Base-by-base conservation (phyloP, 2,797 vertebrate species). In the Myripristis murdjan region DNA sequence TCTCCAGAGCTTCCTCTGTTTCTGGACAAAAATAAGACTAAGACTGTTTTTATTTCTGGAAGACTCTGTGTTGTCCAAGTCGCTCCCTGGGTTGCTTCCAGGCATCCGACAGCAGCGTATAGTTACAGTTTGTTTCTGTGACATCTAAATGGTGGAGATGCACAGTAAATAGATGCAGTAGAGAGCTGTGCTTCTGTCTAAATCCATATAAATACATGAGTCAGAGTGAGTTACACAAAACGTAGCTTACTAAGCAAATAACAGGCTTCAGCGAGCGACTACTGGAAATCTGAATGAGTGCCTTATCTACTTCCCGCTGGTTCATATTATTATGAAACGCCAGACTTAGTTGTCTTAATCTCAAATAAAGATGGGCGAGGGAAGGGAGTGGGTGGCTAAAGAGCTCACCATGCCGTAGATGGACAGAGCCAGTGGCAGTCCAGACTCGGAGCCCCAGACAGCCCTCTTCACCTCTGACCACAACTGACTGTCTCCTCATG, bases 341-440 rank as follows among this genome's bases (percentile, higher is more conserved):
- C 77, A 85, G 85, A 84, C 84, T 51, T 48, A 48, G 77, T 77
- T 82, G 76, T 90, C 87, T 82, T 83, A 72, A 72, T 75, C 64
- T 63, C 63, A 22, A 11, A 15, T 52, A 4, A 33, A 70, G 23
- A 31, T 35, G 31, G 23, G n/a, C 73, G 60, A 87, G 84, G 86
- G 75, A 85, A 90, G 89, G 56, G 80, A 78, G 89, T 86, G 88
- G 90, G 90, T 22, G 87, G 81, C 52, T 70, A 9, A 41, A 73
- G 69, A 74, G 78, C 59, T 84, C 75, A 6, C 46, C 12, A 48
- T 49, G 52, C 63, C 46, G 51, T 44, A 23, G 24, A 44, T 28
- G 81, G 59, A 77, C 75, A 48, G 62, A 82, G 70, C 57, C 76
- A 37, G 63, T 73, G 67, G 69, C 60, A 46, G 80, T 48, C 23